phyloP scores from a whole-genome alignment of 1,140 invertebrate species.

The Chrysomallon squamiferum region DNA sequence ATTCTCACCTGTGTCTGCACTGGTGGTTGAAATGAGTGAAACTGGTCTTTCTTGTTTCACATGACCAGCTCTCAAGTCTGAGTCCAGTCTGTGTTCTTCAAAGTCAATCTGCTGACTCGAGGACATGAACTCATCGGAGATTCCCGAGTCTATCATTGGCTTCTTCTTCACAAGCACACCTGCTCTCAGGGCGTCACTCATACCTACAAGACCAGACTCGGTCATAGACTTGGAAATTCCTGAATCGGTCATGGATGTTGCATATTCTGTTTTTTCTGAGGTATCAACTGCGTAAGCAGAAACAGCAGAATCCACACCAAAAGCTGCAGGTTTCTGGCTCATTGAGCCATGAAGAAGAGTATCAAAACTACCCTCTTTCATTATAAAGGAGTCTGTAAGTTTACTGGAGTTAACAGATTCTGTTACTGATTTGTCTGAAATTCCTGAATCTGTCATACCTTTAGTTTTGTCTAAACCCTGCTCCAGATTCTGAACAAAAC shows the following conservation, averaged over 20 bases:
- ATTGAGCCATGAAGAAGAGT: no score
- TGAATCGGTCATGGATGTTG: constrained; percentile 13
- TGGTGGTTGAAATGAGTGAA: constrained; percentile 49
- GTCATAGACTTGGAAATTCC: constrained; percentile 27
- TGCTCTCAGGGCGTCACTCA: no score
- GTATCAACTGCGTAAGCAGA: constrained; percentile 2
- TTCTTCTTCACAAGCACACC: constrained; percentile 16
- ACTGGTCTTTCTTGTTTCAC: constrained; percentile 39
- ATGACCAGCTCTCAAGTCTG: constrained; percentile 33
- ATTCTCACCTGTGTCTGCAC: constrained; percentile 53
- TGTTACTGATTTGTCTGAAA: neutral
- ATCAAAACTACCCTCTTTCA: no score
- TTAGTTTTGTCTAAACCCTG: neutral
- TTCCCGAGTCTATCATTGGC: constrained; percentile 50
- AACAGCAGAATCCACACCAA: neutral
- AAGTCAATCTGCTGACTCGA: neutral
- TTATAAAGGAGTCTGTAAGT: no score
- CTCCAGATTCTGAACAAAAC: neutral
- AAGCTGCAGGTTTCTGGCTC: no score
- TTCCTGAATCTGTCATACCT: constrained; percentile 10
- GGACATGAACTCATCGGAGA: constrained; percentile 25
- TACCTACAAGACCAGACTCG: constrained; percentile 22
- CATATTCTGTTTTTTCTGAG: constrained; percentile 10
- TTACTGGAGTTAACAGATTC: constrained; percentile 7
- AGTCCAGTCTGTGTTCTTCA: constrained; percentile 20